Evolutionary conservation across 2,888 invertebrate species (phyloP), one percentile per base, ranked within the genome.

Genomic region (Uropetala carovei): DNA sequence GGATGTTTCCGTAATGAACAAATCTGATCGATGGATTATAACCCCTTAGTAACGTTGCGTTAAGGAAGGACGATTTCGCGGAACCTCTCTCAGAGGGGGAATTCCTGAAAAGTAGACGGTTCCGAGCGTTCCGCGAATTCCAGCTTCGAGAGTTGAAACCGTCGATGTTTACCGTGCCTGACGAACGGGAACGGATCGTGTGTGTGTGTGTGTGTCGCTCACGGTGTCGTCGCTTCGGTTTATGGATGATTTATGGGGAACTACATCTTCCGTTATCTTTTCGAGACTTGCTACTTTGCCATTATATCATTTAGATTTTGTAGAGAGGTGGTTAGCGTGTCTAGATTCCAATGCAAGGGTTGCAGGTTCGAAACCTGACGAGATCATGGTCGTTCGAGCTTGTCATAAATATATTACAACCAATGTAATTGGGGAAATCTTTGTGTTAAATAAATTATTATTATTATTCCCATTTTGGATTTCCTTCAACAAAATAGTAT

Each of bases 191-290:
- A 68, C n/a, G n/a, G 68, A 22, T 68, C 68, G n/a, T n/a, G 16
- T 68, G 43, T n/a, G 68, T 68, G n/a, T 64, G 64, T n/a, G 64
- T n/a, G 68, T 68, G n/a, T 68, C 68, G n/a, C 68, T n/a, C n/a
- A n/a, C 68, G 68, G 14, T 14, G 18, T 7, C 14, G 9, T 68
- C 10, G 22, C 75, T 27, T 27, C 27, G 75, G 27, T 75, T 75
- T 75, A 75, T 75, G 75, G 75, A 75, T 75, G 75, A 75, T 27
- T 75, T 75, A 75, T 13, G 27, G 11, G 27, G 22, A 75, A 75
- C 75, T 68, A 3, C 43, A 1, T 1, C 43, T 43, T 43, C 43
- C 43, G 43, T 5, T 43, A 43, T 43, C 43, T 43, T 43, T 43
- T 5, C 5, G 43, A 43, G 43, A 43, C 43, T 43, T 43, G 43